Base-by-base conservation (phyloP, 2,797 vertebrate species). In the Todus mexicanus region DNA sequence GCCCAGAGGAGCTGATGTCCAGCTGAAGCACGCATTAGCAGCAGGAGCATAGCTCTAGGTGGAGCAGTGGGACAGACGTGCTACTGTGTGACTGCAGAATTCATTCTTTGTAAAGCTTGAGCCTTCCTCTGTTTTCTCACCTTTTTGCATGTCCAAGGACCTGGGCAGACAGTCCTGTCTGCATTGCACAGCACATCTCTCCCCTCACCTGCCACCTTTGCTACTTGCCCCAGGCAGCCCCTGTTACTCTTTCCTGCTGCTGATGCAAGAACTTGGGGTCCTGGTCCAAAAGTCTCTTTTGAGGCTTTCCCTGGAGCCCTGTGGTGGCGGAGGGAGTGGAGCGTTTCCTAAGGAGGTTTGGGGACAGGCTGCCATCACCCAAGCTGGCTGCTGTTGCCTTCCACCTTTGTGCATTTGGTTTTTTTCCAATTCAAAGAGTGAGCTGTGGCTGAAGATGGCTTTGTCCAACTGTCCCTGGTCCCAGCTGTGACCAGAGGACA, bases 31-130 rank as follows among this genome's bases (percentile, higher is more conserved):
- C 3, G 15, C 12, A 4, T 31, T 18, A 33, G 11, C 18, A 51
- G 47, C 56, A 53, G 84, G 10, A 31, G 51, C 4, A 26, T 18
- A 60, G 19, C 48, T 31, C 40, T 29, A 4, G 17, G 7, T 10
- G 1, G 2, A 38, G 45, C 0, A 2, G 35, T 43, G 56, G 56
- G 43, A 74, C 40, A 48, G 25, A 8, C 3, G 0, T 2, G 7
- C 69, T 90, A 7, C 66, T 51, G 17, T 22, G 61, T 1, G 1
- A 20, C 45, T 15, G 35, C 43, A 71, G 18, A 56, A 4, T 13
- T 59, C 15, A 0, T 35, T 47, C 59, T 53, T 40, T 51, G 80
- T 69, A 43, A 47, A 79, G 22, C n/a, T 31, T 21, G 11, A 12
- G 25, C 31, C 45, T 38, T 14, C 45, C 10, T 29, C 1, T 8